Base-by-base conservation (phyloP, 2,888 invertebrate genomes). In the Drosophila mimica region DNA sequence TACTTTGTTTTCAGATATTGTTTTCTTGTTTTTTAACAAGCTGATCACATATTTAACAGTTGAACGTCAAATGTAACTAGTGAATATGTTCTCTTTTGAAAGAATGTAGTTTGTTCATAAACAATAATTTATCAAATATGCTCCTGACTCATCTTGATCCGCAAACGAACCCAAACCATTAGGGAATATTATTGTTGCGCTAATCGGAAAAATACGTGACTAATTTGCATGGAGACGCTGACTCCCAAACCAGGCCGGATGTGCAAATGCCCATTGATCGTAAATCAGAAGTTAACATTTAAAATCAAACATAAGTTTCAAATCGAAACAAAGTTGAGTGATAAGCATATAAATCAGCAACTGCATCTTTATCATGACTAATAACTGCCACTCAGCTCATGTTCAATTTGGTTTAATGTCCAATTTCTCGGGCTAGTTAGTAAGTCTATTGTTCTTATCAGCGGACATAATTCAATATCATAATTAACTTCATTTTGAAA, bases 131-230 rank as follows among this genome's bases (percentile, higher is more conserved):
- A 66, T 57, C 20, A 53, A 62, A 53, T 51, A 58, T 9, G 31
- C 46, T 61, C 56, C 74, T 85, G 85, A 85, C 69, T 88, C 88
- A 86, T 79, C 83, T 28, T 28, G 43, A 51, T 61, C 46, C 66
- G 36, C 28, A 54, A 48, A 13, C 49, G n/a, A 48, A 9, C 15
- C 53, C 34, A 34, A 48, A 48, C 30, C 56, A 69, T 70, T 28
- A 25, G 59, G 66, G 63, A 63, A 74, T 71, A 79, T 59, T 62
- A 76, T 72, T 74, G 72, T 77, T 61, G 73, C 64, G 67, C 69
- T 85, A 83, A 85, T 88, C 70, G 67, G 51, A 71, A 83, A 71
- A 88, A 80, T 88, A 85, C 85, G 85, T 85, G 85, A 85, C 85
- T 85, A 88, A 85, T 86, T 76, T 77, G 70, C 60, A 52, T 64